Percentiles rank a stretch among this genome's conserved stretches.
phyloP scores from a whole-genome alignment of 2,888 invertebrate species.

The Cephus spinipes region DNA sequence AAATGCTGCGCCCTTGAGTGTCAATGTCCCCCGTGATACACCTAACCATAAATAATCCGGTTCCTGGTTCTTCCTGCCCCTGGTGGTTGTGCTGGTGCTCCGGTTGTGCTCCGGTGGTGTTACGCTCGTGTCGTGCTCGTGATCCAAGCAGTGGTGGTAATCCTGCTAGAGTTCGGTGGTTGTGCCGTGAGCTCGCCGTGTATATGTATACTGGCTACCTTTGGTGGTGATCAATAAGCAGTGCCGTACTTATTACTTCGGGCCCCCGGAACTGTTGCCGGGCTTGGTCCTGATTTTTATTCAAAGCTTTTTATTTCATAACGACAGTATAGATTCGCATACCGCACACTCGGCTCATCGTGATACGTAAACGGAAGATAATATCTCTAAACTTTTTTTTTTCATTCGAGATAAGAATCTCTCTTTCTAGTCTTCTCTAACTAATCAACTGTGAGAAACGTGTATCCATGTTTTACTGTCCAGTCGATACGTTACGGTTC shows the following conservation, averaged over 20 bases:
- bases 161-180: constrained; percentile 28
- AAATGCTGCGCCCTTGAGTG: background rate
- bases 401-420: constrained; percentile 7
- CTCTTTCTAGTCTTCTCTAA: constrained; percentile 11
- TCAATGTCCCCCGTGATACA: background rate
- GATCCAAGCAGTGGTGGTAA: constrained; percentile 14
- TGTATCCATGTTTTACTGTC: background rate
- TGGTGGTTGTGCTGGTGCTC: constrained; percentile 1
- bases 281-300: background rate
- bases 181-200: constrained; percentile 50
- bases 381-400: constrained; percentile 7
- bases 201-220: constrained; percentile 57
- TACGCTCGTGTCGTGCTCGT: constrained; percentile 11
- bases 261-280: constrained; percentile 29
- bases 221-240: constrained; percentile 66
- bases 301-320: background rate
- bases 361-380: background rate
- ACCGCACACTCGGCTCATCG: background rate
- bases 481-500: constrained; percentile 6
- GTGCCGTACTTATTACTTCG: constrained; percentile 57
- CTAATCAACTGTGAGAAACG: constrained; percentile 6
- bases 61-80: background rate
- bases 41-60: background rate
- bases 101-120: background rate
- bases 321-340: constrained; percentile 9